phyloP scores from a whole-genome alignment of 2,888 invertebrate species.

The Campopleginae sp. region DNA sequence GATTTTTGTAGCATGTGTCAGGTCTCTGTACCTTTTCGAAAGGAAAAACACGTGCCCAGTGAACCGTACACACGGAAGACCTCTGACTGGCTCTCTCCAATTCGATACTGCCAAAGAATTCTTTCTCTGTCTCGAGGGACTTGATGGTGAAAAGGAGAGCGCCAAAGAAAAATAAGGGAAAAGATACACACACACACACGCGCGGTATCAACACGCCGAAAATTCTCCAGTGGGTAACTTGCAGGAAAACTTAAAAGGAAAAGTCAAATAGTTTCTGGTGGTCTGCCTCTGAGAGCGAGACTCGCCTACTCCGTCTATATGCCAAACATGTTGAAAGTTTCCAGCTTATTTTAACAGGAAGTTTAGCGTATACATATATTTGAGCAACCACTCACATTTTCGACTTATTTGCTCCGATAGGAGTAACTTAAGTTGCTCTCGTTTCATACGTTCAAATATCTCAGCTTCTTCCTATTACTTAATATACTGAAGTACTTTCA shows the following conservation, averaged over 20 bases:
- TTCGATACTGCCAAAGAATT: conserved; percentile 53
- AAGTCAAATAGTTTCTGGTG: conserved; percentile 61
- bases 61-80: conserved; percentile 27
- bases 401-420: conserved; percentile 23
- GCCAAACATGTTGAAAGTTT: conserved; percentile 47
- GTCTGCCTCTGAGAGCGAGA: conserved; percentile 36
- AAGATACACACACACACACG: neutral
- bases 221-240: conserved; percentile 50
- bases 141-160: conserved; percentile 18
- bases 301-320: conserved; percentile 34
- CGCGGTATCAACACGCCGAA: conserved; percentile 40
- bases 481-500: neutral
- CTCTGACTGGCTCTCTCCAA: conserved; percentile 38
- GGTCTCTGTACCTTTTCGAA: conserved; percentile 9
- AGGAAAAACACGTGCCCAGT: conserved; percentile 38
- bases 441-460: conserved; percentile 21
- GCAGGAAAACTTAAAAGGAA: conserved; percentile 41
- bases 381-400: conserved; percentile 4
- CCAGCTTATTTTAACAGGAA: conserved; percentile 22
- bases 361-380: conserved; percentile 27
- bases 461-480: conserved; percentile 12
- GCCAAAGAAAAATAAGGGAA: neutral
- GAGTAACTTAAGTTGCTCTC: conserved; percentile 12
- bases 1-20: neutral
- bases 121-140: conserved; percentile 5